phyloP scores from a whole-genome alignment of 2,797 vertebrate genomes.

The Adelosebastes latens region DNA sequence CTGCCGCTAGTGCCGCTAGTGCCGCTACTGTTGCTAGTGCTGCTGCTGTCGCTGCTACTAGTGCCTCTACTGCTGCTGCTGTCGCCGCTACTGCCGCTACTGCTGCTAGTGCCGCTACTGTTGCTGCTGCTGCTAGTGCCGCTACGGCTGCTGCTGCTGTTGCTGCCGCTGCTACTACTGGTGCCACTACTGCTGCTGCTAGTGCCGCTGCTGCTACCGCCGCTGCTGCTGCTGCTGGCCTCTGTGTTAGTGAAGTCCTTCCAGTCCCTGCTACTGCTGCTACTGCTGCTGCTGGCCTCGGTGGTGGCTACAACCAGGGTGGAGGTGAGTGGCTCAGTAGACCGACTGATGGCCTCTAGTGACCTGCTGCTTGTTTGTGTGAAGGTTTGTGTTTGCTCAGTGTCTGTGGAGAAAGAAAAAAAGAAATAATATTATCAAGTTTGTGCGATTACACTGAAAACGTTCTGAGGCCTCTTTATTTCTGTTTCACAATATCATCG shows the following conservation, averaged over 20 bases:
- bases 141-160: too few species aligned
- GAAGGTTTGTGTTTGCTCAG: constrained; percentile 56
- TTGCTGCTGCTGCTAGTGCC: too few species aligned
- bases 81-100: neutral
- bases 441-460: neutral
- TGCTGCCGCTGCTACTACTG: too few species aligned
- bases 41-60: neutral
- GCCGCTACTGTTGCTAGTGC: too few species aligned
- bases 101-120: too few species aligned
- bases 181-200: accelerated
- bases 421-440: neutral
- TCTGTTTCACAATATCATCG: neutral
- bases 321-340: constrained; percentile 62
- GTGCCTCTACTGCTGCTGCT: neutral
- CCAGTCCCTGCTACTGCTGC: constrained; percentile 16
- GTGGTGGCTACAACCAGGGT: constrained; percentile 43
- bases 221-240: neutral
- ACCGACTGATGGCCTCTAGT: constrained; percentile 34
- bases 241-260: constrained; percentile 30
- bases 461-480: neutral
- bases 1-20: neutral
- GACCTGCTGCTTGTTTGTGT: constrained; percentile 61
- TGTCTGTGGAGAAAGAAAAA: constrained; percentile 50
- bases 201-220: accelerated
- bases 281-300: constrained; percentile 29